These are phyloP conservation scores for Rhynchophorus ferrugineus DNA, from an alignment of 1,140 invertebrate genomes.

Conservation along the genomic window DNA sequence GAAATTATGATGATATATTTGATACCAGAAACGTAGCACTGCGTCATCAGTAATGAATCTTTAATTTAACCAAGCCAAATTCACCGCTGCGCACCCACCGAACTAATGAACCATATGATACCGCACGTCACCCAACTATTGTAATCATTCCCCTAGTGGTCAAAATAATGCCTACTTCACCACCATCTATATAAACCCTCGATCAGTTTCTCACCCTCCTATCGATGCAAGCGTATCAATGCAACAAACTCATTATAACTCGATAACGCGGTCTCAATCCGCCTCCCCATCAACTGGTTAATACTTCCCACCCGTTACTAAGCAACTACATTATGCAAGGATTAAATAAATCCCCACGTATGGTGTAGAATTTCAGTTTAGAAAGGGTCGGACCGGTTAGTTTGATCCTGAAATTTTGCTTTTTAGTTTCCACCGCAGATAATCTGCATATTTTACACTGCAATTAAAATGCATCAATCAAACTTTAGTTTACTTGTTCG, in stretches of 20 bases:
- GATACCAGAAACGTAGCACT: too few species aligned
- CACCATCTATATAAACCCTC: background rate
- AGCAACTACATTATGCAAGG: constrained; percentile 14
- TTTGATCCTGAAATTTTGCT: too few species aligned
- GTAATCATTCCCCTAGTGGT: background rate
- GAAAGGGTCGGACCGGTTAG: background rate
- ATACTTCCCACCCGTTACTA: constrained; percentile 15
- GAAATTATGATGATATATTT: too few species aligned
- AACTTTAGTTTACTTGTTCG: too few species aligned
- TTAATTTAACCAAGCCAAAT: too few species aligned
- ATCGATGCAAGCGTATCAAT: background rate
- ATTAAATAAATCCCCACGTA: constrained; percentile 10
- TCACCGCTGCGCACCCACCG: too few species aligned
- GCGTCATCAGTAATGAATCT: too few species aligned
- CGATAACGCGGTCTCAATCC: constrained; percentile 7
- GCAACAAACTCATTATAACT: constrained; percentile 13
- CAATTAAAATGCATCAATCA: too few species aligned
- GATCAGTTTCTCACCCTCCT: background rate
- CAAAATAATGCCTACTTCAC: background rate
- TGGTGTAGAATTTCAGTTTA: background rate
- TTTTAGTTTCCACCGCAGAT: too few species aligned
- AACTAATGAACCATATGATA: background rate
- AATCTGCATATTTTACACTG: too few species aligned
- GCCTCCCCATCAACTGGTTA: constrained; percentile 1
- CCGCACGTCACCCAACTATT: background rate